Conservation (phyloP, 2,797 vertebrate species). For the Echiichthys vipera region DNA sequence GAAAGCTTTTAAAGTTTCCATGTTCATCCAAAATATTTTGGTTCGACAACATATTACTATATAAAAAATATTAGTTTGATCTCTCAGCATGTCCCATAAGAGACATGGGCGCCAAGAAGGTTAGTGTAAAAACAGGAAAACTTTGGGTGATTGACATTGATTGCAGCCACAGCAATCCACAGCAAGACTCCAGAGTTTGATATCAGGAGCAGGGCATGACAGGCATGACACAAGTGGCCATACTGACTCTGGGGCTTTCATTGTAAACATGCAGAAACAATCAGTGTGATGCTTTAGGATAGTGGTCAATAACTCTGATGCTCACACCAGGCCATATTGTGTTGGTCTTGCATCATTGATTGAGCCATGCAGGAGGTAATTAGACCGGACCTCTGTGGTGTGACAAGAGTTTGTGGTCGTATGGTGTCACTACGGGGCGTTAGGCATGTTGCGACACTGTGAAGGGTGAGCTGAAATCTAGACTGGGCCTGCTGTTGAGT, state of each 20-base stretch:
- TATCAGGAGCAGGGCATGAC: constrained; percentile 52
- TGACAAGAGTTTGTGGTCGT: constrained; percentile 73
- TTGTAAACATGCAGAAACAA: constrained; percentile 73
- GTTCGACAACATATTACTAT: neutral
- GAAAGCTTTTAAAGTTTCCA: neutral
- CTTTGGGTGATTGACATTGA: constrained; percentile 73
- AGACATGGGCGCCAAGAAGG: constrained; percentile 9
- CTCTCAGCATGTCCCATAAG: constrained; percentile 1
- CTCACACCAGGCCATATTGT: constrained; percentile 76
- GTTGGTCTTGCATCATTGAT: constrained; percentile 82
- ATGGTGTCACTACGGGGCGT: constrained; percentile 74
- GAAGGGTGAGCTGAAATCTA: constrained; percentile 36
- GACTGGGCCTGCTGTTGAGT: constrained; percentile 48
- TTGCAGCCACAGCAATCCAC: constrained; percentile 58
- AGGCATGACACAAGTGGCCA: constrained; percentile 59
- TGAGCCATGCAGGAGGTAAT: constrained; percentile 82
- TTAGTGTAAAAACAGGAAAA: constrained; percentile 48
- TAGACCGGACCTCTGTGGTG: constrained; percentile 76
- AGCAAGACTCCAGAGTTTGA: constrained; percentile 52
- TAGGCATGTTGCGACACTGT: constrained; percentile 57
- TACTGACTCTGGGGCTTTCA: constrained; percentile 55
- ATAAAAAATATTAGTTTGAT: neutral
- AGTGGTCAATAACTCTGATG: constrained; percentile 75
- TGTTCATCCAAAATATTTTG: neutral
- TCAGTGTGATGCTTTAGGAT: constrained; percentile 72